Evolutionary conservation across 2,888 invertebrate species (phyloP), one percentile per base, ranked within the genome.

Genomic region (Esperia sulphurella): DNA sequence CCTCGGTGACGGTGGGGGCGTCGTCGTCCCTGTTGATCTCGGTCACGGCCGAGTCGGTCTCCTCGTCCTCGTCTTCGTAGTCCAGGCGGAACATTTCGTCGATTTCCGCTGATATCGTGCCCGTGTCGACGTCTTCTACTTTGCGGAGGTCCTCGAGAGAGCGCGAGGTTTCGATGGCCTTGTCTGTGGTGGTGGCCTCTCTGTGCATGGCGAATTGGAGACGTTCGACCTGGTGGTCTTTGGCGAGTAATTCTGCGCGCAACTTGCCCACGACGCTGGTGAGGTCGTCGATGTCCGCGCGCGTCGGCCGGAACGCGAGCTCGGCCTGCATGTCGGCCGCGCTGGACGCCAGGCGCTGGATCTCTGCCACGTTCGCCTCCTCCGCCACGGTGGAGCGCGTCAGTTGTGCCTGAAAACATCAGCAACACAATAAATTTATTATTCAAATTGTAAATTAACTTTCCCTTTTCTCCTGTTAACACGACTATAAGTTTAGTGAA

Each of bases 301-400:
- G 89, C 49, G 91, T 90, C 59, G 92, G 92, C 47, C 91, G 83
- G 79, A 91, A 90, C 43, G 91, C 91, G 51, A 92, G 87, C 75
- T 92, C 91, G 50, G 91, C 86, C 55, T 91, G 88, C 79, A 91
- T 76, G 57, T 91, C 91, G 44, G 91, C 90, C 53, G 81, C 77
- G 61, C 60, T 79, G 12, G 83, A 63, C 47, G 87, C 71, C 41
- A 92, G 75, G 58, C 92, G 90, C 72, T 91, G 91, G 52, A 92
- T 91, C 64, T 92, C 91, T 28, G 90, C 90, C 52, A 91, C 79
- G 63, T 90, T 89, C 53, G 91, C 89, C 59, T 92, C 91, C 64
- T 92, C 92, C 41, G 91, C 77, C 41, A 84, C 91, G 47, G 87
- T 83, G 65, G 84, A 76, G 14, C 83, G 79, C 1, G 75, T 65